Conservation (phyloP, 2,888 invertebrate genomes). For the Eristalis arbustorum region DNA sequence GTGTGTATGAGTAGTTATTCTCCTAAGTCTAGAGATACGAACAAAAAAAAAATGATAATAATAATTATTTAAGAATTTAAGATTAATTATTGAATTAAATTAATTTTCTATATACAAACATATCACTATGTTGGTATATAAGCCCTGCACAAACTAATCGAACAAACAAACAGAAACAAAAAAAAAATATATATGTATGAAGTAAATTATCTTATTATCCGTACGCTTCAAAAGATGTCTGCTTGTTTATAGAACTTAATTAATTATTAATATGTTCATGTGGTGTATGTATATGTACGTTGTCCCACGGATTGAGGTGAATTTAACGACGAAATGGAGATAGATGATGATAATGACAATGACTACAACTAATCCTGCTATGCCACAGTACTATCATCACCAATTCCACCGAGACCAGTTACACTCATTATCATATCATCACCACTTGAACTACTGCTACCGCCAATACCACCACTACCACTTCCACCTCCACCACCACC, state of each 20-base stretch:
- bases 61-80: background rate
- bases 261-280: background rate
- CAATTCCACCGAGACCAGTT: slow-evolving; percentile 59
- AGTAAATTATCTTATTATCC: slow-evolving; percentile 20
- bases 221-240: slow-evolving; percentile 12
- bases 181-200: background rate
- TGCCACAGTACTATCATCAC: slow-evolving; percentile 74
- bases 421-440: slow-evolving; percentile 65
- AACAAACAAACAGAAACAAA: no score
- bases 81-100: slow-evolving; percentile 41
- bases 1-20: background rate
- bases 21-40: slow-evolving; percentile 33
- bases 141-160: slow-evolving; percentile 43
- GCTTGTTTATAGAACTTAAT: background rate
- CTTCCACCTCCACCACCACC: slow-evolving; percentile 13
- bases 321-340: slow-evolving; percentile 45
- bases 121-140: slow-evolving; percentile 38
- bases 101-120: slow-evolving; percentile 42
- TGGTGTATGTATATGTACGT: slow-evolving; percentile 35
- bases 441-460: slow-evolving; percentile 50
- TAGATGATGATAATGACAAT: slow-evolving; percentile 48
- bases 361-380: slow-evolving; percentile 75
- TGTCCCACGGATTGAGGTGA: slow-evolving; percentile 34
- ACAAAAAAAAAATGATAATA: slow-evolving; percentile 28
- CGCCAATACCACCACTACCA: background rate